Percentiles rank a stretch among this genome's conserved stretches.
Evolutionary conservation across 2,888 invertebrate species (phyloP).

Genomic region (Drosophila borealis): DNA sequence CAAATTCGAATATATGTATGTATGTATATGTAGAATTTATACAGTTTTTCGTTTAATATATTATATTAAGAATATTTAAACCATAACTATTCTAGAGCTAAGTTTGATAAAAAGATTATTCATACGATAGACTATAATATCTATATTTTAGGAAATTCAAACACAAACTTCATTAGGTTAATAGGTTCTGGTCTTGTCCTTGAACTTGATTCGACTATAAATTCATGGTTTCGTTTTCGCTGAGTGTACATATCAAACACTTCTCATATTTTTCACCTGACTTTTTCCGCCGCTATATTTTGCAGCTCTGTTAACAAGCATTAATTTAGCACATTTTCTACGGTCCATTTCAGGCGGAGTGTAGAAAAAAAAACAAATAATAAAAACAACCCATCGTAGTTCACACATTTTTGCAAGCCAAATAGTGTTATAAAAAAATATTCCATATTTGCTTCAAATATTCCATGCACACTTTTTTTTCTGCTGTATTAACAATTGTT

Average conservation of each 20-base stretch:
- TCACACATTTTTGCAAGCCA: conserved; percentile 26
- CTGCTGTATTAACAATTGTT: conserved; percentile 31
- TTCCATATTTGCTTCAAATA: conserved; percentile 20
- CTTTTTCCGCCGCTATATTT: neutral
- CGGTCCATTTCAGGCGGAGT: conserved; percentile 11
- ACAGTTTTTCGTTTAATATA: no score
- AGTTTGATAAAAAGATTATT: no score
- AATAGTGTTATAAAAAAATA: conserved; percentile 19
- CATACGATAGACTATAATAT: no score
- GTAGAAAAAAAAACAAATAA: neutral
- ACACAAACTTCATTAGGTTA: no score
- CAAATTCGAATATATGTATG: no score
- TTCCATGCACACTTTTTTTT: conserved; percentile 6
- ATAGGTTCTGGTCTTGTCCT: no score
- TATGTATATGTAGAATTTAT: no score
- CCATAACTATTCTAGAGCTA: no score
- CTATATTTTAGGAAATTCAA: no score
- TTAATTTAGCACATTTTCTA: conserved; percentile 26
- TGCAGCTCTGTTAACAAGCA: conserved; percentile 9
- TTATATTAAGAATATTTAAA: no score
- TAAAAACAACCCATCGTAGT: conserved; percentile 22
- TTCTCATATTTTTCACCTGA: neutral
- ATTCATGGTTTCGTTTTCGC: neutral
- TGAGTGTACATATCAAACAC: neutral
- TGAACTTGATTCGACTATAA: no score